Conservation (phyloP, 2,888 invertebrate species). For the Entomobrya multifasciata region DNA sequence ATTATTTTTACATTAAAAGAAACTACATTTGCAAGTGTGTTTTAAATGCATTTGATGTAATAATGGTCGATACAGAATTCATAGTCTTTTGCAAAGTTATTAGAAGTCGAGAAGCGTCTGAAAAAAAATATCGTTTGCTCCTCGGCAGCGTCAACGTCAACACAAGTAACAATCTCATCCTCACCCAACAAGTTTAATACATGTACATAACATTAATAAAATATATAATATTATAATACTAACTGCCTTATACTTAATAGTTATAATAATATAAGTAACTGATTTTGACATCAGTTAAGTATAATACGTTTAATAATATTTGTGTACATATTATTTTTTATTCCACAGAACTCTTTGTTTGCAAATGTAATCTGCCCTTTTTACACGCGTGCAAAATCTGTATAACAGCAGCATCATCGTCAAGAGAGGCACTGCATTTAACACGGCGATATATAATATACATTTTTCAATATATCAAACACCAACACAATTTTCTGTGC, state of each 20-base stretch:
- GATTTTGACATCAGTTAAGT: no score
- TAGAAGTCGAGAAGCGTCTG: slow-evolving; percentile 15
- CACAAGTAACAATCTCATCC: neutral
- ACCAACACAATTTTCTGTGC: neutral
- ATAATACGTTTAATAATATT: no score
- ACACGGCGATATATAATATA: slow-evolving; percentile 1
- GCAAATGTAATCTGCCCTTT: slow-evolving; percentile 57
- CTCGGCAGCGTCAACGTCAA: slow-evolving; percentile 14
- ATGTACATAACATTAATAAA: slow-evolving; percentile 23
- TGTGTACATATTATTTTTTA: slow-evolving; percentile 25
- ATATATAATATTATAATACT: no score
- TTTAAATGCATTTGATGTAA: neutral
- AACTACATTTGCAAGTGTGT: neutral
- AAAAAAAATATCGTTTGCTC: slow-evolving; percentile 9
- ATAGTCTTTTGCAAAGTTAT: slow-evolving; percentile 14
- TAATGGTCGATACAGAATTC: slow-evolving; percentile 4
- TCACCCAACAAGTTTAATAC: slow-evolving; percentile 16
- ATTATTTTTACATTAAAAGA: slow-evolving; percentile 10
- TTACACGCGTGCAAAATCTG: slow-evolving; percentile 15
- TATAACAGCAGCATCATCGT: no score
- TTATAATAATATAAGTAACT: no score
- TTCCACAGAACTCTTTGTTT: slow-evolving; percentile 65
- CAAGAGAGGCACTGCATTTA: no score
- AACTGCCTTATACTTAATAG: no score
- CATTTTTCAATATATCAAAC: neutral